Percentiles rank a stretch among this genome's conserved stretches.
Conservation (phyloP, 1,140 invertebrate species). For the Sipha flava region DNA sequence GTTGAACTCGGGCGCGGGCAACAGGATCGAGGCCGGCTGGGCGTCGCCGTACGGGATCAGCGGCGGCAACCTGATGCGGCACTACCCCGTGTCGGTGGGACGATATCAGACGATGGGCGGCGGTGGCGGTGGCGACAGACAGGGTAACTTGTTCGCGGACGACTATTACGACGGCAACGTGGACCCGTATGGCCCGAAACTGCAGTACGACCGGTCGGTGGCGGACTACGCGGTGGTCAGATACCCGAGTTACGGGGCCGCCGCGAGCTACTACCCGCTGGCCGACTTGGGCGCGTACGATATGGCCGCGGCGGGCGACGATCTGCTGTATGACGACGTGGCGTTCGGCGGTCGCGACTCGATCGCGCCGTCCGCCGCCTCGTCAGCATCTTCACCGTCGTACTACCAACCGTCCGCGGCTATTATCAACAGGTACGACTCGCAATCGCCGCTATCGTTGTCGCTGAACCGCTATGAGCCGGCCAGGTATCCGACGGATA, state of each 20-base stretch:
- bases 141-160: not conserved
- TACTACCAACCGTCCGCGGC: not conserved
- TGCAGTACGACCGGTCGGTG: not conserved
- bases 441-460: not conserved
- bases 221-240: slow-evolving; percentile 19
- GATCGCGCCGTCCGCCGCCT: not conserved
- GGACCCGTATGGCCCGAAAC: not conserved
- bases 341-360: not conserved
- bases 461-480: not conserved
- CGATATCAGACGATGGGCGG: not conserved
- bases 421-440: not conserved
- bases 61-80: not conserved
- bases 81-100: not conserved
- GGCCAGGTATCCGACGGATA: not conserved
- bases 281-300: not conserved
- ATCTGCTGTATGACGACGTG: not conserved
- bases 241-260: not conserved
- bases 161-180: not conserved
- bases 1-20: not conserved
- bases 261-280: not conserved
- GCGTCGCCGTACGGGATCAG: not conserved
- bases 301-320: not conserved
- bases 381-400: not conserved
- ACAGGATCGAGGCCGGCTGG: not conserved
- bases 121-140: not conserved